Percentiles rank a stretch among this genome's conserved stretches.
phyloP scores from a whole-genome alignment of 2,113 vertebrate species.

The Poeciliopsis prolifica region DNA sequence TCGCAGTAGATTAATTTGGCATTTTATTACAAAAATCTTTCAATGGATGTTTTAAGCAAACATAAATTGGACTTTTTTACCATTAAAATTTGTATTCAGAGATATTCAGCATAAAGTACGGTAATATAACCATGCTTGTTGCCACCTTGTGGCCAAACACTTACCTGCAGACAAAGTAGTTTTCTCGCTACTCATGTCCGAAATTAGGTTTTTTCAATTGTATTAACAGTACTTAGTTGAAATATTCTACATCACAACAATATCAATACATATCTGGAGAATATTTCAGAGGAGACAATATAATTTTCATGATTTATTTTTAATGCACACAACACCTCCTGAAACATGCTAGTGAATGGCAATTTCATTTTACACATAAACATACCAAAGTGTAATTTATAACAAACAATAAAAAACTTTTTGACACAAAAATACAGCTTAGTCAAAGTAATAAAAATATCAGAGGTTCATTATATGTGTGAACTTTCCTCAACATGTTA shows the following conservation, averaged over 20 bases:
- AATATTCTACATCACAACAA: neutral
- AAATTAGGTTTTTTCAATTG: neutral
- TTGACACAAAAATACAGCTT: neutral
- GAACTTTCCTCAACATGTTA: neutral
- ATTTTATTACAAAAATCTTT: neutral
- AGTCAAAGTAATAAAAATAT: neutral
- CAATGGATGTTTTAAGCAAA: neutral
- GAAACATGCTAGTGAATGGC: neutral
- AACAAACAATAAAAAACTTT: neutral
- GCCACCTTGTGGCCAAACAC: conserved; percentile 38
- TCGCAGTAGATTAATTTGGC: neutral
- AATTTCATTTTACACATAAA: neutral
- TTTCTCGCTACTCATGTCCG: neutral
- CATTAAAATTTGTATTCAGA: neutral
- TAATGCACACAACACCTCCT: neutral
- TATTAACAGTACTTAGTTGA: neutral
- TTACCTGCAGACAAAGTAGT: neutral
- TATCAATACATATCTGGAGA: neutral
- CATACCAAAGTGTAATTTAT: neutral
- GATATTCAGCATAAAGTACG: neutral
- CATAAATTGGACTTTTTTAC: neutral
- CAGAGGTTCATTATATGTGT: neutral
- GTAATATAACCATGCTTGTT: neutral
- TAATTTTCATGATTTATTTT: neutral
- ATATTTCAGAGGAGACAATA: too few relatives aligned